phyloP scores from a whole-genome alignment of 1,140 invertebrate species.

The Pygmarrhopalites habei region DNA sequence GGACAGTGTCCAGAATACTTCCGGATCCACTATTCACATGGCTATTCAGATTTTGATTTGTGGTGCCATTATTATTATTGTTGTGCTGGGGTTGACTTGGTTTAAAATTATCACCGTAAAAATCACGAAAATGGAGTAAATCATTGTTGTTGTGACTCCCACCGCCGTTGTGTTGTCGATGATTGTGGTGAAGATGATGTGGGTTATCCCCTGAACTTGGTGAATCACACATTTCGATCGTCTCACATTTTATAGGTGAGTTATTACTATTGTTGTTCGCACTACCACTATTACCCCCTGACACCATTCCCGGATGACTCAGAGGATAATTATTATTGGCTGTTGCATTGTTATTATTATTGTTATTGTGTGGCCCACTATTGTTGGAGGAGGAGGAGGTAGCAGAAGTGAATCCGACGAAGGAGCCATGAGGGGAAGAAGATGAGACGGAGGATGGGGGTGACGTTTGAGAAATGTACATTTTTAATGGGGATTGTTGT shows the following conservation, averaged over 20 bases:
- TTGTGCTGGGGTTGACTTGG: too few species aligned
- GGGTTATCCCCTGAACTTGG: neutral
- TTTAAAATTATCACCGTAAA: neutral
- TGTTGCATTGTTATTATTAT: conserved; percentile 5
- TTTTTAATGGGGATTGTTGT: neutral
- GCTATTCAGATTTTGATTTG: too few species aligned
- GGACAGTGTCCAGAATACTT: too few species aligned
- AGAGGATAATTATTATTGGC: neutral
- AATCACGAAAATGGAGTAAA: conserved; percentile 4
- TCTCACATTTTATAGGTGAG: conserved; percentile 3
- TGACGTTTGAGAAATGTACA: conserved; percentile 4
- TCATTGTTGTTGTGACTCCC: neutral
- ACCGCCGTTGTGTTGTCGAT: conserved; percentile 1
- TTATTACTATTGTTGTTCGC: too few species aligned
- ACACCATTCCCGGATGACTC: neutral
- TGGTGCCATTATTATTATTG: too few species aligned
- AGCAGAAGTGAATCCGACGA: neutral
- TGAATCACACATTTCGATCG: conserved; percentile 5
- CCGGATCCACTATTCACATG: too few species aligned
- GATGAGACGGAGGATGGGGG: conserved; percentile 2
- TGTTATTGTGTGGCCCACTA: conserved; percentile 10
- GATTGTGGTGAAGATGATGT: neutral
- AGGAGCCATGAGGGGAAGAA: too few species aligned
- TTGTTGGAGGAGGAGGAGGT: neutral
- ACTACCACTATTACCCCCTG: neutral